Evolutionary conservation across 2,888 invertebrate species (phyloP), one percentile per base, ranked within the genome.

Genomic region (Ceraclea dissimilis): DNA sequence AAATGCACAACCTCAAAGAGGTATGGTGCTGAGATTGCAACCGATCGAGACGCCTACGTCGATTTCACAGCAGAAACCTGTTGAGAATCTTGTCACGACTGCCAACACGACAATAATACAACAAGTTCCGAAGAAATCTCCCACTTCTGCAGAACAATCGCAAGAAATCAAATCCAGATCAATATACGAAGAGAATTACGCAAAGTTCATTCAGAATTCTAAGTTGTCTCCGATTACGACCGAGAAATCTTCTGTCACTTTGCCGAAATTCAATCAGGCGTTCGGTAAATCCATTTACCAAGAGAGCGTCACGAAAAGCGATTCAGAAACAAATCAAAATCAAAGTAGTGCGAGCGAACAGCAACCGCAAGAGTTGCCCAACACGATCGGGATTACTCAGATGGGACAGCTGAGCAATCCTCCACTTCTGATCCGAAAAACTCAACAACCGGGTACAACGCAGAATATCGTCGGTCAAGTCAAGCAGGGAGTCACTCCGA

Each of bases 251-350:
- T 77, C 78, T 10, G 13, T 13, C 4, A 76, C 79, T 53, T 71
- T 88, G 58, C 88, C 88, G 2, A 88, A 88, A 70, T 88, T 88
- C 67, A 86, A 87, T 66, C 88, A 88, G 70, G 88, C 86, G 0
- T 88, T 88, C 68, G 86, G 88, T 1, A 87, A 87, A 70, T 81
- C 84, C 48, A 82, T 84, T 47, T 86, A 78, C 66, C 81, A 75
- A 69, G 77, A 78, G 46, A 70, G 68, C 18, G 53, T 51, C 11
- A 34, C 50, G 2, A 60, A 60, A 44, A 52, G 34, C 18, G 58
- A 54, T 2, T 22, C 52, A 1, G 49, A 53, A n/a, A 50, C 52
- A 19, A 58, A 48, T 51, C 26, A 51, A 26, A 68, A 61, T 48
- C 49, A 13, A 22, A 56, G 69, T 65, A 52, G 74, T 74, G 57